Conservation (phyloP, 2,113 vertebrate genomes). For the Corydoras maculifer region DNA sequence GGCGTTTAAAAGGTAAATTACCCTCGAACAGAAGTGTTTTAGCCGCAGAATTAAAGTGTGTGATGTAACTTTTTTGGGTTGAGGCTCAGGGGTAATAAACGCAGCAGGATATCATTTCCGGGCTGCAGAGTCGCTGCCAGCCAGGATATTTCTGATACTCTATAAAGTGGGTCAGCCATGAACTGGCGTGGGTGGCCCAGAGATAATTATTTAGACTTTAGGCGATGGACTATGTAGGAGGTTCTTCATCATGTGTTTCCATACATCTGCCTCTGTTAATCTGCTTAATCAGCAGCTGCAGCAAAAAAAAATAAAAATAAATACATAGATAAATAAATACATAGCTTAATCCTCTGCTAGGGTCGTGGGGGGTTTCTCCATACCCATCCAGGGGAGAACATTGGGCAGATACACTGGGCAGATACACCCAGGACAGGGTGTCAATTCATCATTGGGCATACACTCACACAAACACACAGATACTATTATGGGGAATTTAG, state of each 20-base stretch:
- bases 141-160: constrained; percentile 38
- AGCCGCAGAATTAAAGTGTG: constrained; percentile 21
- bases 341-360: no score
- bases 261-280: background rate
- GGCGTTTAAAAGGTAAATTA: constrained; percentile 31
- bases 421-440: no score
- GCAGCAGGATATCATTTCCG: constrained; percentile 40
- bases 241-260: constrained; percentile 1
- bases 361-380: no score
- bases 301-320: no score
- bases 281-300: constrained; percentile 14
- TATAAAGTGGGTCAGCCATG: constrained; percentile 41
- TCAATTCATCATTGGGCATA: no score
- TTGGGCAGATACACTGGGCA: no score
- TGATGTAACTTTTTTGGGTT: constrained; percentile 24
- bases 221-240: constrained; percentile 18
- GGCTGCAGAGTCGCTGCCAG: constrained; percentile 23
- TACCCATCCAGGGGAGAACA: no score
- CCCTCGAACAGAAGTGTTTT: constrained; percentile 23
- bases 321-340: no score
- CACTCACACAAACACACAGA: no score
- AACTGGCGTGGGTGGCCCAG: constrained; percentile 36
- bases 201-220: constrained; percentile 32
- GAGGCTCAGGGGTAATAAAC: constrained; percentile 42
- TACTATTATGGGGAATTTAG: no score